Evolutionary conservation across 2,888 invertebrate species (phyloP).

Genomic region (Platerodrilus igneus): DNA sequence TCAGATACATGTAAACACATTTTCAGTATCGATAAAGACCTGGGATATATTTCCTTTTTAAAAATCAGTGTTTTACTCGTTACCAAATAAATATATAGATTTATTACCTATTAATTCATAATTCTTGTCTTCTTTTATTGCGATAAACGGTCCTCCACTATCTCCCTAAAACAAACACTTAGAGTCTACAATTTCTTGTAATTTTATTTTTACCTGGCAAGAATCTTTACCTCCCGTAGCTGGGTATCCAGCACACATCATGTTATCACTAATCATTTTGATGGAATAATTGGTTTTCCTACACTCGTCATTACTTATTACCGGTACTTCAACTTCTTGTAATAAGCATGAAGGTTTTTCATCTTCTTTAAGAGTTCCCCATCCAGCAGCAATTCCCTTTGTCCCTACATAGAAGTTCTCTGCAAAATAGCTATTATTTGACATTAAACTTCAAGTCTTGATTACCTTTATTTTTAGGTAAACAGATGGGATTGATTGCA

Average conservation of each 20-base stretch:
- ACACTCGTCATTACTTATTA: conserved; percentile 67
- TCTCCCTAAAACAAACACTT: conserved; percentile 59
- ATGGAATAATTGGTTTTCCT: conserved; percentile 74
- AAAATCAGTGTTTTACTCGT: too few species aligned
- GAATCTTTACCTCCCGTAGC: conserved; percentile 70
- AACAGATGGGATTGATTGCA: conserved; percentile 75
- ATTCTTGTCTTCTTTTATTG: conserved; percentile 63
- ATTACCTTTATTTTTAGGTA: conserved; percentile 63
- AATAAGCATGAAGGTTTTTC: conserved; percentile 80
- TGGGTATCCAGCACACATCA: conserved; percentile 80
- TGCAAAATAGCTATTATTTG: conserved; percentile 37
- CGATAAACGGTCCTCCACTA: conserved; percentile 74
- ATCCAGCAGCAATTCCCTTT: conserved; percentile 73
- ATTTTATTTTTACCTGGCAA: conserved; percentile 63
- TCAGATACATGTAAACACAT: too few species aligned
- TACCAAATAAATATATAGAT: too few species aligned
- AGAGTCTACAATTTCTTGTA: conserved; percentile 21
- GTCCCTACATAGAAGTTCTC: conserved; percentile 67
- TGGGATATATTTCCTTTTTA: too few species aligned
- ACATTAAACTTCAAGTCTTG: background rate
- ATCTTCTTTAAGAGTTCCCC: conserved; percentile 84
- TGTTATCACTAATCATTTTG: conserved; percentile 82
- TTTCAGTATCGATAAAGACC: too few species aligned
- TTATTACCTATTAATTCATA: conserved; percentile 73
- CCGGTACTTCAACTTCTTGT: conserved; percentile 78